These are phyloP conservation scores for Megaceryle torquata DNA, from an alignment of 2,113 vertebrate species.

Conservation along the genomic window DNA sequence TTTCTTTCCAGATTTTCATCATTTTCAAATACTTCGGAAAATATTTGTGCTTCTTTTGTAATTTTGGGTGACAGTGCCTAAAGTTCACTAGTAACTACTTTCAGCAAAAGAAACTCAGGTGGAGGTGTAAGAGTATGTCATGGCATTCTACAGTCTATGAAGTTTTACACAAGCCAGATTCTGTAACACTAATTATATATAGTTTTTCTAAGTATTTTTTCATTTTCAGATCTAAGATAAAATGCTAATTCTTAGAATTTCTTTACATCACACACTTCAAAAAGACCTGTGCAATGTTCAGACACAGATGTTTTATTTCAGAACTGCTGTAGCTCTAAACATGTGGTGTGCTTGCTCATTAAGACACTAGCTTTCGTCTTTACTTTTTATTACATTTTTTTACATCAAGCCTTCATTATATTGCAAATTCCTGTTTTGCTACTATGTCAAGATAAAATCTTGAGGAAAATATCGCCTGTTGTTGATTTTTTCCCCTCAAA, in stretches of 20 bases:
- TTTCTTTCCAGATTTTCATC: background rate
- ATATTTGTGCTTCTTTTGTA: background rate
- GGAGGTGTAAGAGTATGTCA: background rate
- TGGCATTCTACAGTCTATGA: background rate
- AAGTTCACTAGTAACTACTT: background rate
- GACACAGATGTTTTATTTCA: background rate
- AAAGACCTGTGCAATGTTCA: background rate
- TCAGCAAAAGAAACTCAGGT: background rate
- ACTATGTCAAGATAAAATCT: background rate
- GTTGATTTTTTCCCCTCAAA: background rate
- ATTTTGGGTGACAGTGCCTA: background rate
- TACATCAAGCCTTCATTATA: background rate
- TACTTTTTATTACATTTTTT: background rate
- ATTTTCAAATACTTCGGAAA: background rate
- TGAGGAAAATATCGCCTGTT: background rate
- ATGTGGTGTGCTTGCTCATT: fast-evolving
- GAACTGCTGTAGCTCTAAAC: background rate
- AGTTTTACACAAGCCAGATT: background rate
- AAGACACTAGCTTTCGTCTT: background rate
- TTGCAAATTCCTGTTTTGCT: background rate
- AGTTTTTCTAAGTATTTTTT: background rate
- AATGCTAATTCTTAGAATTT: background rate
- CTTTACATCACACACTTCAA: background rate
- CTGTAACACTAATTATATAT: background rate
- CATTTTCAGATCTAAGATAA: background rate